Base-by-base conservation (phyloP, 1,140 invertebrate genomes). In the Hylaeus anthracinus region DNA sequence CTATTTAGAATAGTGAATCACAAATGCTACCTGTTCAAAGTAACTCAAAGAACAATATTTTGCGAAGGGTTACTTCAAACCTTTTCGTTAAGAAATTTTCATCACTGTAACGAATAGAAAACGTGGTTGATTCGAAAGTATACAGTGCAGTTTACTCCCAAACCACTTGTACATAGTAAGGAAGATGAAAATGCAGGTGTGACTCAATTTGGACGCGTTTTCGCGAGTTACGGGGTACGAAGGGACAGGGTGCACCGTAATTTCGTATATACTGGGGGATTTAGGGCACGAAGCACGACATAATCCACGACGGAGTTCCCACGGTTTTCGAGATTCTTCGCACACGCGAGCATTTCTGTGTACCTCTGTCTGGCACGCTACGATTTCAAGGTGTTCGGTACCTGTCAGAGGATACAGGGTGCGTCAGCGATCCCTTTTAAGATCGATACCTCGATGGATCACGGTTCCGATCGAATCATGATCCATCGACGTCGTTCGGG, bases 311-410 rank as follows among this genome's bases (percentile, higher is more conserved):
- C 65, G 63, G 74, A 65, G 71, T 80, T 86, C 84, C 84, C 84
- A 86, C 84, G 84, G 65, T 86, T 73, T 85, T 82, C 53, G 58
- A 67, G 73, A 81, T 85, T 70, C 69, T 63, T 81, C 72, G 56
- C 14, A 82, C 84, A 86, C 83, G 79, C 83, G 70, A 86, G 53
- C 70, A 37, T 77, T 73, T 41, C 69, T 69, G 64, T 64, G 70
- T 55, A 53, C 66, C 45, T 48, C n/a, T 26, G 9, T 64, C 72
- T 70, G 66, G 67, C 84, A 78, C 73, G 73, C 83, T 26, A 86
- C 43, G 72, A 73, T 82, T 85, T 82, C 79, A 71, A 82, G 69
- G 48, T 77, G 56, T 77, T 81, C 72, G 10, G 41, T 56, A 60
- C 66, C 61, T 73, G 82, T 76, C 72, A 67, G 69, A 60, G 45